Evolutionary conservation across 2,888 invertebrate genomes (phyloP).

Genomic region (Drosophila subquinaria): DNA sequence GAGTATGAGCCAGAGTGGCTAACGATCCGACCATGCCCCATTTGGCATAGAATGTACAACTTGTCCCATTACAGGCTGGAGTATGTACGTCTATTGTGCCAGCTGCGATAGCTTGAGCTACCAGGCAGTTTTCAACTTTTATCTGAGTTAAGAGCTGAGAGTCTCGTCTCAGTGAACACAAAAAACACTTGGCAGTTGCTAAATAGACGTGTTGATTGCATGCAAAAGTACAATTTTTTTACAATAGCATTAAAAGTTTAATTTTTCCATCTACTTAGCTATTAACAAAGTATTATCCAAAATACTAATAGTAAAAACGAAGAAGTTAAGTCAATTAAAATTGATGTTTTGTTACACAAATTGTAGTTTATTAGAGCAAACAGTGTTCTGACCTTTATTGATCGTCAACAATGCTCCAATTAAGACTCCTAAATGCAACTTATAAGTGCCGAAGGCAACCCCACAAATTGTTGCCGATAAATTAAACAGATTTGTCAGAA

Average conservation of each 20-base stretch:
- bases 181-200: conserved; percentile 12
- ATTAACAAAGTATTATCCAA: not conserved
- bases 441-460: conserved; percentile 1
- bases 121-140: conserved; percentile 44
- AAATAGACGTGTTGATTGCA: conserved; percentile 7
- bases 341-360: not conserved
- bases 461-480: not conserved
- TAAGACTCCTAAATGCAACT: conserved; percentile 13
- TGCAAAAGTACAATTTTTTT: not conserved
- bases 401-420: conserved; percentile 1
- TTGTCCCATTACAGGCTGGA: conserved; percentile 7
- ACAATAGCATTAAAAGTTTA: not conserved
- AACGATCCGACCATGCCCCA: conserved; percentile 1
- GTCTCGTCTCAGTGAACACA: conserved; percentile 12
- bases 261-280: not conserved
- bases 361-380: not conserved
- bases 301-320: not conserved
- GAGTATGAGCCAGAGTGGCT: not conserved
- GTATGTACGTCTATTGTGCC: conserved; percentile 10
- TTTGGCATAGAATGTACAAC: conserved; percentile 54
- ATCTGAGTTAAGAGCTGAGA: conserved; percentile 19
- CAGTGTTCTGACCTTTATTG: not conserved
- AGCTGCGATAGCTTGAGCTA: conserved; percentile 46
- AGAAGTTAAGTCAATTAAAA: not conserved
- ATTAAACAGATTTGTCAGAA: conserved; percentile 14